Percentiles rank a stretch among this genome's conserved stretches.
Evolutionary conservation across 2,797 vertebrate genomes (phyloP).

Genomic region (Microchirus variegatus): DNA sequence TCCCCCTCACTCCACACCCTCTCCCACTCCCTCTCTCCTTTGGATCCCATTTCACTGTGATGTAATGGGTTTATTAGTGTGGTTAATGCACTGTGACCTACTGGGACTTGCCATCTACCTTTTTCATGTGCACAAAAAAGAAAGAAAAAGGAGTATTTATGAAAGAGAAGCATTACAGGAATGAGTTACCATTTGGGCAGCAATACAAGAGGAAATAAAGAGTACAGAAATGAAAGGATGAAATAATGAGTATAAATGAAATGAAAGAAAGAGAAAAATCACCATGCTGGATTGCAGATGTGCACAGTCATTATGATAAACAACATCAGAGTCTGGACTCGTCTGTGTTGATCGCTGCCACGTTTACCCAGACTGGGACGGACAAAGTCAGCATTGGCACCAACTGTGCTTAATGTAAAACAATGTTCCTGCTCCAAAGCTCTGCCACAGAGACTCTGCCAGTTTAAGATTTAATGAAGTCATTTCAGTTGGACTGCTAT

Average conservation of each 20-base stretch:
- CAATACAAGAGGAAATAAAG: slow-evolving; percentile 3
- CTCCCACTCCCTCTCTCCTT: slow-evolving; percentile 51
- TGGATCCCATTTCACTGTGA: slow-evolving; percentile 61
- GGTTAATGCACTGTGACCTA: slow-evolving; percentile 76
- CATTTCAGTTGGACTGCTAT: no score
- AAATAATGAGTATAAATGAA: slow-evolving; percentile 2
- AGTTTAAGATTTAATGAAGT: no score
- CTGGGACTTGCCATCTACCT: slow-evolving; percentile 58
- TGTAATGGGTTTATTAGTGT: slow-evolving; percentile 77
- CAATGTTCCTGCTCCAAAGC: no score
- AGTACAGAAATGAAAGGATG: background rate
- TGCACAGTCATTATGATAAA: slow-evolving; percentile 8
- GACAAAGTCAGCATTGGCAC: background rate
- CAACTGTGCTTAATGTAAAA: no score
- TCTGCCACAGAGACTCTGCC: no score
- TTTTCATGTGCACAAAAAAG: slow-evolving; percentile 23
- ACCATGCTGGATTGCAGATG: slow-evolving; percentile 3
- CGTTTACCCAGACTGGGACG: slow-evolving; percentile 46
- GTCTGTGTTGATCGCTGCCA: slow-evolving; percentile 25
- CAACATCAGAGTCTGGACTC: slow-evolving; percentile 16
- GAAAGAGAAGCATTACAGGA: slow-evolving; percentile 28
- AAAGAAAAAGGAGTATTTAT: slow-evolving; percentile 33
- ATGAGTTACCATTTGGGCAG: no score
- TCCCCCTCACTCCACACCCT: slow-evolving; percentile 50
- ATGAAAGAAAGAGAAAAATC: background rate